phyloP scores from a whole-genome alignment of 37 sponge, comb jelly and placozoan genomes.

The Oscarella lobularis region DNA sequence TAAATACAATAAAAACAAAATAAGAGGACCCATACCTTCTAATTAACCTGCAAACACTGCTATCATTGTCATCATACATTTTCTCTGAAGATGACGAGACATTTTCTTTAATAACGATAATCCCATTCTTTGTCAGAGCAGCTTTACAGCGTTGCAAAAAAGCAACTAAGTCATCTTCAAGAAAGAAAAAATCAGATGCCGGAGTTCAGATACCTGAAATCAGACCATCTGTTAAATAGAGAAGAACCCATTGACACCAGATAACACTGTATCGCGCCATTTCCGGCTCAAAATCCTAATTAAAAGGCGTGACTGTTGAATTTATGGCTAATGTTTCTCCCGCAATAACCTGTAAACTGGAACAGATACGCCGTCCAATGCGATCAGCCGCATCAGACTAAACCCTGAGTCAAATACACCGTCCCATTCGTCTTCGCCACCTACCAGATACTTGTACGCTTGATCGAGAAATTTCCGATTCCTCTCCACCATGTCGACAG shows the following conservation, averaged over 20 bases:
- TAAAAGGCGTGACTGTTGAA: no score
- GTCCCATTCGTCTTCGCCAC: no score
- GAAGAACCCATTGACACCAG: slow-evolving; percentile 95
- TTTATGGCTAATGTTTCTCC: no score
- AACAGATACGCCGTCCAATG: slow-evolving; percentile 5
- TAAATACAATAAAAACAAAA: background rate
- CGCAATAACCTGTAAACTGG: no score
- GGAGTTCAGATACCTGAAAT: background rate
- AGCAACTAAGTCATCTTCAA: slow-evolving; percentile 48
- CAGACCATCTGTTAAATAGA: slow-evolving; percentile 70
- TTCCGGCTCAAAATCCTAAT: slow-evolving; percentile 79
- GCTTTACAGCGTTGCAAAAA: slow-evolving; percentile 44
- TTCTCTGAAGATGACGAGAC: slow-evolving; percentile 38
- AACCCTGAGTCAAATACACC: background rate
- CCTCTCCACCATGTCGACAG: slow-evolving; percentile 83
- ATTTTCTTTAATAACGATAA: slow-evolving; percentile 88
- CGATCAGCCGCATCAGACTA: no score
- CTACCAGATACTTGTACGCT: slow-evolving; percentile 43
- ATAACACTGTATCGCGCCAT: slow-evolving; percentile 61
- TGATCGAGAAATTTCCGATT: slow-evolving; percentile 61
- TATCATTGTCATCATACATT: slow-evolving; percentile 52
- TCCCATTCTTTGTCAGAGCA: slow-evolving; percentile 41
- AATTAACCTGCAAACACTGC: slow-evolving; percentile 59
- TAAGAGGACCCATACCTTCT: background rate
- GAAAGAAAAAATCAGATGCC: background rate